These are phyloP conservation scores for Micrastur ruficollis DNA, from an alignment of 2,797 vertebrate species.

Conservation along the genomic window DNA sequence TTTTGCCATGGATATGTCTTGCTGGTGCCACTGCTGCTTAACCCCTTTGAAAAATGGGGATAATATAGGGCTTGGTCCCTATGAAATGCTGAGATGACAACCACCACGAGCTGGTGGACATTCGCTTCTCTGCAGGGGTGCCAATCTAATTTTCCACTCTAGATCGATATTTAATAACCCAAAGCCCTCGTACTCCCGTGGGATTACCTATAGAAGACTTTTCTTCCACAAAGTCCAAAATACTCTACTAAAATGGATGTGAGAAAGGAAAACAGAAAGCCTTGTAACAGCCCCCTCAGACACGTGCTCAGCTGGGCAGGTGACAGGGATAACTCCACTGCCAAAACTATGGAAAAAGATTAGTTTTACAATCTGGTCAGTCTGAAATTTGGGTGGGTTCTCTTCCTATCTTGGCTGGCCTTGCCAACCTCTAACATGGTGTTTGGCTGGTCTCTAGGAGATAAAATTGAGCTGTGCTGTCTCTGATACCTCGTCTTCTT, in stretches of 20 bases:
- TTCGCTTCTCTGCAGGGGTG: not conserved
- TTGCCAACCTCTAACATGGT: not conserved
- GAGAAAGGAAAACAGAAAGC: not conserved
- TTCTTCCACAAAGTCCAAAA: not conserved
- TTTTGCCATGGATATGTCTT: not conserved
- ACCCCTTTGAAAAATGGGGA: not conserved
- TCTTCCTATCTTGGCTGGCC: not conserved
- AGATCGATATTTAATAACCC: not conserved
- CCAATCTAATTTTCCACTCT: not conserved
- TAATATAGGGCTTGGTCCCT: not conserved
- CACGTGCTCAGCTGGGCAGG: fast-evolving
- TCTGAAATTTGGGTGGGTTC: not conserved
- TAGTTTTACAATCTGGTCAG: not conserved
- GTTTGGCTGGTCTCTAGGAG: not conserved
- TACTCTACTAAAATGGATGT: not conserved
- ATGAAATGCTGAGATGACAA: not conserved
- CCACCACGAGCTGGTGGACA: not conserved
- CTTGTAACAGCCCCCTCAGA: not conserved
- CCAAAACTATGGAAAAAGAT: not conserved
- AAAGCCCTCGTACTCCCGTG: not conserved
- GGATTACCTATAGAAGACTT: not conserved
- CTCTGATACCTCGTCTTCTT: slow-evolving; percentile 23
- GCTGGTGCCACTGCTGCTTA: not conserved
- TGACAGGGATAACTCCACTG: not conserved
- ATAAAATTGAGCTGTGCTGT: not conserved